Evolutionary conservation across 2,888 invertebrate genomes (phyloP), one percentile per base, ranked within the genome.

Genomic region (Sepiola atlantica): DNA sequence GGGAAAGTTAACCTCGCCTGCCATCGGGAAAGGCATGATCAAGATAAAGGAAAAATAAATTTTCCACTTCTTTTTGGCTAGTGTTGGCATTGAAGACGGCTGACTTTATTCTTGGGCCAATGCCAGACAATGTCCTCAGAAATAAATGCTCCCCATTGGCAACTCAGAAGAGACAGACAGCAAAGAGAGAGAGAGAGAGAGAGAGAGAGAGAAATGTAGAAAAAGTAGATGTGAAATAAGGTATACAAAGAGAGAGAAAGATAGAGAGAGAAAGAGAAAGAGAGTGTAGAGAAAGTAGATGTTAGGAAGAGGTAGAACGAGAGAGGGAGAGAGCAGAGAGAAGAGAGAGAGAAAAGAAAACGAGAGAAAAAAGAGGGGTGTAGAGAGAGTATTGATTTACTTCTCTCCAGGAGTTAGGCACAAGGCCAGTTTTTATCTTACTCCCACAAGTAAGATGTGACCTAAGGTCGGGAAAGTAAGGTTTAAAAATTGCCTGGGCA

Each of bases 11-110:
- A 77, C 77, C 77, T 16, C 32, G 32, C n/a, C 32, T 77, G 77
- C 77, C 77, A 77, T 77, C 77, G 32, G 77, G 32, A 16, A 77
- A 77, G 77, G 18, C 77, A n/a, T n/a, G n/a, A 77, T 77, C n/a
- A 77, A 77, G 77, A 77, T 77, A 77, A 77, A 77, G 32, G 77
- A 77, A 77, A n/a, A 77, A 77, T 77, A 77, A 77, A 77, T 77
- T 77, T 14, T n/a, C 77, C 32, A 32, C 77, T 77, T 77, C 77
- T 77, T 77, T 77, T 77, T 77, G 77, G 77, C 32, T n/a, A 77
- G 14, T n/a, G 14, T 77, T 77, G 77, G 77, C 77, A 77, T n/a
- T 77, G 77, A 77, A 77, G n/a, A 77, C n/a, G 77, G 14, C 77
- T 77, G 77, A 77, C 77, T 77, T 77, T 77, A 32, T 77, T 77